Percentiles rank a stretch among this genome's conserved stretches.
Conservation (phyloP, 2,797 vertebrate genomes). For the Pseudotriccus pelzelni region DNA sequence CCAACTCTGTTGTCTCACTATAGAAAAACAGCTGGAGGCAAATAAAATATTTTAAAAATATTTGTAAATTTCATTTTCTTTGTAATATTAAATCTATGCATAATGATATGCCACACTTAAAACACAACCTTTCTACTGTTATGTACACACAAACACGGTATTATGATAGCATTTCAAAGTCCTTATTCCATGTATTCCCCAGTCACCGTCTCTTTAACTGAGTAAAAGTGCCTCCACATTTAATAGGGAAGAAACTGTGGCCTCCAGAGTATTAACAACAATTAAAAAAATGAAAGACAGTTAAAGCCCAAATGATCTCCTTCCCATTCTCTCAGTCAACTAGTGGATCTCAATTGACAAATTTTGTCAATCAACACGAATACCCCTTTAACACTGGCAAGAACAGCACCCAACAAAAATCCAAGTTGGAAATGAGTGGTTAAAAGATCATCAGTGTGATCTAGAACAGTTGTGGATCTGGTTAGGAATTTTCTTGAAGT, state of each 20-base stretch:
- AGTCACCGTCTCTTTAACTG: not conserved
- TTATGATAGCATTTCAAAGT: not conserved
- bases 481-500: not conserved
- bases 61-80: not conserved
- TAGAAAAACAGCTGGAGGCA: conserved; percentile 87
- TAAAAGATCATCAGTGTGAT: not conserved
- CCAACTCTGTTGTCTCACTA: conserved; percentile 82
- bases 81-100: not conserved
- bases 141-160: not conserved
- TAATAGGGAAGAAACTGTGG: not conserved
- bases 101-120: not conserved
- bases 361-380: not conserved
- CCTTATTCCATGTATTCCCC: not conserved
- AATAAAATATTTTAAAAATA: not conserved
- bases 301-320: not conserved
- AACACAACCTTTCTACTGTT: not conserved
- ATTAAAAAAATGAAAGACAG: not conserved
- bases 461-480: not conserved
- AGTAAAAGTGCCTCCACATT: not conserved
- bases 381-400: not conserved
- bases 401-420: not conserved
- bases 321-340: not conserved
- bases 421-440: not conserved
- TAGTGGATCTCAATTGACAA: not conserved
- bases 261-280: not conserved